Conservation (phyloP, 2,797 vertebrate genomes). For the Vipera ursinii region DNA sequence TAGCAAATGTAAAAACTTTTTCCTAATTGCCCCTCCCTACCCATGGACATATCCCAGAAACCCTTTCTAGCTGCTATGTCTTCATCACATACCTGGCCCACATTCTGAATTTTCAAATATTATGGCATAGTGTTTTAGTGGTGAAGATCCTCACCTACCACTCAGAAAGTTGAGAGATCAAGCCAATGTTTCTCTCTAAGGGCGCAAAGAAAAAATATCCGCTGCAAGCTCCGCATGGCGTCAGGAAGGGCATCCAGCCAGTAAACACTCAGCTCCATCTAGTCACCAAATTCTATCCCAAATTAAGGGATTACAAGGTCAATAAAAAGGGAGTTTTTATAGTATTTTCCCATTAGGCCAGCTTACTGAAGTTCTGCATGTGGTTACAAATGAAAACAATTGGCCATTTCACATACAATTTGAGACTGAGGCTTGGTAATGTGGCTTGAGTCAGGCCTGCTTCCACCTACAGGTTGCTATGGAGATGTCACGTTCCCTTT, state of each 20-base stretch:
- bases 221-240: not conserved
- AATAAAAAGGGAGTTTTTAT: not conserved
- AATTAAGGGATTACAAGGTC: too few relatives aligned
- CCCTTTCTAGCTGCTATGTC: not conserved
- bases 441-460: not conserved
- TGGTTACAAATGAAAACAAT: not conserved
- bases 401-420: not conserved
- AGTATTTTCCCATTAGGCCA: not conserved
- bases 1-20: not conserved
- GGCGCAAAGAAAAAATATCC: not conserved
- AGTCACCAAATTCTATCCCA: not conserved
- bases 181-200: not conserved
- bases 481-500: not conserved
- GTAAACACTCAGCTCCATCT: not conserved
- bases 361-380: not conserved
- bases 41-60: not conserved
- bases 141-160: not conserved
- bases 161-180: not conserved
- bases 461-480: not conserved
- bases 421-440: not conserved
- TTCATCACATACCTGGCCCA: not conserved
- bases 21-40: not conserved
- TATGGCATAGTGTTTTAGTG: not conserved
- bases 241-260: not conserved
- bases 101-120: not conserved